Percentiles rank a stretch among this genome's conserved stretches.
These are phyloP conservation scores for Caenorhabditis latens DNA, from an alignment of 1,140 invertebrate species.

Conservation along the genomic window DNA sequence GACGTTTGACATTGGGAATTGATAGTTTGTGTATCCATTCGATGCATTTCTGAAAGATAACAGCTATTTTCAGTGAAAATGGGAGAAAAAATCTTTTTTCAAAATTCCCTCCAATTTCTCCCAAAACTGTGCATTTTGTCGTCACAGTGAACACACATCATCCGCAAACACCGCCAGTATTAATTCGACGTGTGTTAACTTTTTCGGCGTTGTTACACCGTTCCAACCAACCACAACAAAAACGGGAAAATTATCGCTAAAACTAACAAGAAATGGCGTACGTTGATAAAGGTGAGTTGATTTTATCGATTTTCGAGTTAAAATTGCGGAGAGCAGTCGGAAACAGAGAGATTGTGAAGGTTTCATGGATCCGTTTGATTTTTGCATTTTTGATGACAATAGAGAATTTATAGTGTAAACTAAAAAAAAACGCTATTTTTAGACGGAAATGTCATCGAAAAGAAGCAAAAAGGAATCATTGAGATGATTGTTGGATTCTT, in stretches of 20 bases:
- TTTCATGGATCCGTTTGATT: too few relatives aligned
- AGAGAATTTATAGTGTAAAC: background rate
- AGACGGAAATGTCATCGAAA: conserved; percentile 35
- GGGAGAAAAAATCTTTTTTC: background rate
- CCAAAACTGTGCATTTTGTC: background rate
- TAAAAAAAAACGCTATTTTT: conserved; percentile 13
- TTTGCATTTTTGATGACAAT: background rate
- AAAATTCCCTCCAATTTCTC: background rate
- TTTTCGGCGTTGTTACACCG: background rate
- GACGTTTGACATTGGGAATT: conserved; percentile 23
- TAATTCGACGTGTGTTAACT: conserved; percentile 8
- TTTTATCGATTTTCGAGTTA: background rate
- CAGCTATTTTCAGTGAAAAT: background rate
- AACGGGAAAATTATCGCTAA: background rate
- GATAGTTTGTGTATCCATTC: conserved; percentile 30
- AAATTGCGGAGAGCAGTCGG: background rate
- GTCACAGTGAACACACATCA: background rate
- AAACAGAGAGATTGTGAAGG: too few relatives aligned
- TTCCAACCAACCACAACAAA: background rate
- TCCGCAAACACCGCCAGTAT: background rate
- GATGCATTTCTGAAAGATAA: conserved; percentile 46
- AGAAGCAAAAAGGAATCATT: conserved; percentile 28
- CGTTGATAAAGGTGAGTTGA: conserved; percentile 26
- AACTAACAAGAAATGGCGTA: background rate
- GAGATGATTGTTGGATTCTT: conserved; percentile 39